These are phyloP conservation scores for Andrena dorsata DNA, from an alignment of 2,888 invertebrate genomes.

Conservation along the genomic window DNA sequence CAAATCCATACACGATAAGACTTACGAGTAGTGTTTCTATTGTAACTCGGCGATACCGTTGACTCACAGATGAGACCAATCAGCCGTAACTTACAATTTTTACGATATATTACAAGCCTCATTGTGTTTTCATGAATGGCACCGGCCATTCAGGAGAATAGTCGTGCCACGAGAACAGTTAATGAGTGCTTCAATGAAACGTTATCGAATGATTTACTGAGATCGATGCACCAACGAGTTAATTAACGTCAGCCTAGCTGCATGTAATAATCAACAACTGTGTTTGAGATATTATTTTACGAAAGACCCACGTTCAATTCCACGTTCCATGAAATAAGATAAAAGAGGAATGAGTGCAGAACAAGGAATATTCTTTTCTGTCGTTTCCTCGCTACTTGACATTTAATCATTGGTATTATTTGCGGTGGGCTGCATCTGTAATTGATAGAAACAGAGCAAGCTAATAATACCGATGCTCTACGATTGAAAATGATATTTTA, in stretches of 20 bases:
- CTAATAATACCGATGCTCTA: not conserved
- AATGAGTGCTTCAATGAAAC: slow-evolving; percentile 42
- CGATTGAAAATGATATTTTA: too few relatives aligned
- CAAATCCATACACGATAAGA: slow-evolving; percentile 27
- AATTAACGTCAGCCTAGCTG: slow-evolving; percentile 30
- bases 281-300: not conserved
- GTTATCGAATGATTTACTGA: slow-evolving; percentile 55
- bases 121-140: slow-evolving; percentile 52
- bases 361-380: not conserved
- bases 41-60: slow-evolving; percentile 23
- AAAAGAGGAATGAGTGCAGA: not conserved
- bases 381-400: too few relatives aligned
- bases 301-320: not conserved
- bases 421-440: too few relatives aligned
- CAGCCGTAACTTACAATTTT: slow-evolving; percentile 42
- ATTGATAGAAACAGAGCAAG: too few relatives aligned
- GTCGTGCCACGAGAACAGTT: slow-evolving; percentile 28
- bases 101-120: slow-evolving; percentile 42
- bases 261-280: slow-evolving; percentile 14
- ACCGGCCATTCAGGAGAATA: slow-evolving; percentile 41
- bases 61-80: slow-evolving; percentile 18
- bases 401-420: too few relatives aligned
- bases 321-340: not conserved
- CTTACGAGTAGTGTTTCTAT: slow-evolving; percentile 26
- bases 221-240: slow-evolving; percentile 29